Conservation (phyloP, 1,140 invertebrate genomes). For the Atopsyche davidsoni region DNA sequence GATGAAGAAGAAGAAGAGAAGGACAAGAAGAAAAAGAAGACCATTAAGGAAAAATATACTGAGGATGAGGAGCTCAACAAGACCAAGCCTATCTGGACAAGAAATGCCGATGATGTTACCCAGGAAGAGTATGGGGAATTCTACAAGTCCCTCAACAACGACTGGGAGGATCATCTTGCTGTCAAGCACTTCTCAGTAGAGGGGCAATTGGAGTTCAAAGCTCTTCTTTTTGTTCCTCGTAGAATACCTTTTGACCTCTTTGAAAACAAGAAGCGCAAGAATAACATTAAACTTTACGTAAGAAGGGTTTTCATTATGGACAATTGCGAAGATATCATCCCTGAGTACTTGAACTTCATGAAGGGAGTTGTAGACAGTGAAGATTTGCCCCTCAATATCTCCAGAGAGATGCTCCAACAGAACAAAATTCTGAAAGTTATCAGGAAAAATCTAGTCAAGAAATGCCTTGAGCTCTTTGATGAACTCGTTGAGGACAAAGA, state of each 20-base stretch:
- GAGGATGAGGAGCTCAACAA: constrained; percentile 77
- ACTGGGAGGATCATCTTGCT: constrained; percentile 76
- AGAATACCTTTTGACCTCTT: constrained; percentile 79
- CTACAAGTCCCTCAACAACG: constrained; percentile 74
- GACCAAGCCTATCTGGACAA: constrained; percentile 90
- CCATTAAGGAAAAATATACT: constrained; percentile 71
- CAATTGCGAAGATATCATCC: constrained; percentile 93
- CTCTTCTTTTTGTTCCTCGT: constrained; percentile 65
- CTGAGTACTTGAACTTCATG: constrained; percentile 88
- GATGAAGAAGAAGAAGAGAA: constrained; percentile 55
- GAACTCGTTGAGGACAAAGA: constrained; percentile 87
- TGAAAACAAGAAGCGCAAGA: constrained; percentile 90
- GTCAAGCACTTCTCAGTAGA: constrained; percentile 76
- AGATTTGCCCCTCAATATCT: constrained; percentile 91
- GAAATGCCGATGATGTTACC: constrained; percentile 70
- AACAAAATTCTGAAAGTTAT: constrained; percentile 94
- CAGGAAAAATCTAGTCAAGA: constrained; percentile 91
- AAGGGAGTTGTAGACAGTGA: constrained; percentile 92
- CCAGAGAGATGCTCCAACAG: constrained; percentile 91
- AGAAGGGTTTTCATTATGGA: constrained; percentile 94
- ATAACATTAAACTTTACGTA: constrained; percentile 93
- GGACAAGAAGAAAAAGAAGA: constrained; percentile 62
- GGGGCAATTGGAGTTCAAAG: constrained; percentile 71
- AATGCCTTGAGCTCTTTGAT: constrained; percentile 86
- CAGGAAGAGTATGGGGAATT: constrained; percentile 75